These are phyloP conservation scores for Lamellibrachia luymesi DNA, from an alignment of 1,140 invertebrate genomes.

Conservation along the genomic window DNA sequence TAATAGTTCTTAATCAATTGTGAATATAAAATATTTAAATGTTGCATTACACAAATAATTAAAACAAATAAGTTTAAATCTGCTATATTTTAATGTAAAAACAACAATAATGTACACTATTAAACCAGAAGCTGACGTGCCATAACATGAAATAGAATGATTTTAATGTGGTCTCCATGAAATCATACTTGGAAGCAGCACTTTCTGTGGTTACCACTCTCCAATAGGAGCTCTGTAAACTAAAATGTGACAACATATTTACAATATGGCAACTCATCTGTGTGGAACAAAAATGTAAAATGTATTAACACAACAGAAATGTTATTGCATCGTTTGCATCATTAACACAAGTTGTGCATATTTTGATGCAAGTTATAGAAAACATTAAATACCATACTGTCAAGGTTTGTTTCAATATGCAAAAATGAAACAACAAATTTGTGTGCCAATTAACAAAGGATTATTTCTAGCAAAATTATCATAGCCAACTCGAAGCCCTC, in stretches of 20 bases:
- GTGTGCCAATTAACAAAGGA: no score
- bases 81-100: no score
- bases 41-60: no score
- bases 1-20: no score
- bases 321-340: neutral
- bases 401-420: neutral
- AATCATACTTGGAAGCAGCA: neutral
- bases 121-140: neutral
- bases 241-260: conserved; percentile 71
- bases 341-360: neutral
- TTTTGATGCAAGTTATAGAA: neutral
- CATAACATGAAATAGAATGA: neutral
- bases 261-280: conserved; percentile 94
- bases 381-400: no score
- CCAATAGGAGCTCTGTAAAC: conserved; percentile 7
- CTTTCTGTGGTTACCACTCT: neutral
- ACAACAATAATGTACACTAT: neutral
- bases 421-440: no score
- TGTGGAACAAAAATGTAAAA: conserved; percentile 70
- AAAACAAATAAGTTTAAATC: no score
- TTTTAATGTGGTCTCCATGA: neutral
- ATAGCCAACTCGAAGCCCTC: neutral
- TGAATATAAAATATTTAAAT: no score
- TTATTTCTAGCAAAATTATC: no score
- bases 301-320: neutral